Base-by-base conservation (phyloP, 2,797 vertebrate genomes). In the Eulemur albifrons region DNA sequence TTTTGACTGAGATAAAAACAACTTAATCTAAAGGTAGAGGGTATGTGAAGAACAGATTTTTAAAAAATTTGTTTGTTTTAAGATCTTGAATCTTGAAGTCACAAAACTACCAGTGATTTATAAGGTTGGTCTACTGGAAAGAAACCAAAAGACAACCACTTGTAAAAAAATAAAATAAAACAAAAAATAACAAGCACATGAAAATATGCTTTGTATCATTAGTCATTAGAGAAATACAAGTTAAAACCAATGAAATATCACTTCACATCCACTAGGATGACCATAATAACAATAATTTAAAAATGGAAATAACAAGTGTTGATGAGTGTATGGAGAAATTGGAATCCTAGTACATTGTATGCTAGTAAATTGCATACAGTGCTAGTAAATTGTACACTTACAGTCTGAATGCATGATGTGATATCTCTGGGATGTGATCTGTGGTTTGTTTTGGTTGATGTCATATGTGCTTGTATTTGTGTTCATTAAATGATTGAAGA, bases 371-470 rank as follows among this genome's bases (percentile, higher is more conserved):
- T 35, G 63, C 30, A 77, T 81, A 81, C 7, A 21, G 3, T 81
- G 23, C 59, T 81, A 23, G 35, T 40, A 54, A 89, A 87, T 93
- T 93, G 35, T 75, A 43, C 76, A 18, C 75, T 94, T 69, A 32
- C 85, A 72, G 65, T 92, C 52, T 86, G 69, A 81, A 82, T 72
- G n/a, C 84, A 25, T 90, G 57, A 79, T 91, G 11, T 92, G 79
- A 30, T 93, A 69, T 57, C 61, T 86, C 38, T 80, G 35, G 70
- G 67, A 50, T 70, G 54, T 87, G 32, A 63, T 70, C 40, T 81
- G 38, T 88, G 77, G 75, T 83, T 94, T 88, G 12, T 83, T 77
- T 80, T 57, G 7, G 25, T 88, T 96, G 27, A 57, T 94, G 70
- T 86, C 18, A 32, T 65, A 27, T 81, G 25, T 90, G 75, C 59